Evolutionary conservation across 1,140 invertebrate species (phyloP), one percentile per base, ranked within the genome.

Genomic region (Dolichoris vasculosae): DNA sequence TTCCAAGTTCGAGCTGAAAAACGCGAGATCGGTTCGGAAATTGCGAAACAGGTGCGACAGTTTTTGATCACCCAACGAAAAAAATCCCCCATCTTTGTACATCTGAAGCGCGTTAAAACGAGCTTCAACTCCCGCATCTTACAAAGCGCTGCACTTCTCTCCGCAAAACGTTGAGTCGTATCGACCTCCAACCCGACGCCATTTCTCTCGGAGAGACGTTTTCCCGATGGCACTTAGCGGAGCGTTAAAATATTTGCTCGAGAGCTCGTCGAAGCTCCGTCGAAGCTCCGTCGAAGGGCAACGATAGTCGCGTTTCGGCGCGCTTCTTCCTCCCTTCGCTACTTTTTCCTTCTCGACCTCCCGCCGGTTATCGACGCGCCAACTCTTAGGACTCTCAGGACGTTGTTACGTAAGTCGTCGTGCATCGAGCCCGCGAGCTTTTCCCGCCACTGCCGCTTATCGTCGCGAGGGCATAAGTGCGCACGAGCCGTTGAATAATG

Each of bases 171-270:
- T 11, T 17, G 69, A 6, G 38, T 40, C n/a, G 69, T 73, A 73
- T 73, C 69, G 69, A 73, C 69, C 69, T 40, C 40, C 6, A 15
- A 20, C 23, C 38, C 69, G 38, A 43, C 69, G 69, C 69, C 69
- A 73, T 73, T 73, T 73, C 38, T 40, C 67, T 73, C 69, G 38
- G 23, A 23, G 0, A 20, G 40, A 73, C 40, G 23, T 73, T 73
- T 73, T 43, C 69, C 40, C 69, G 69, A 73, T 43, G 30, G 69
- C 40, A 73, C 38, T 73, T 73, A 73, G 69, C 26, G 38, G 38
- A 73, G 40, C 40, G 69, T 73, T 73, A 73, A 43, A 43, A 73
- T 73, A 73, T 73, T 73, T 38, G 20, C 38, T 43, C 69, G 69
- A 23, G 2, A 73, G 20, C 69, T 43, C 69, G 9, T 43, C 23